A percentile compares a stretch with the other conserved stretches of the same genome.
Evolutionary conservation across 2,888 invertebrate species (phyloP).

Genomic region (Eledona agricola): DNA sequence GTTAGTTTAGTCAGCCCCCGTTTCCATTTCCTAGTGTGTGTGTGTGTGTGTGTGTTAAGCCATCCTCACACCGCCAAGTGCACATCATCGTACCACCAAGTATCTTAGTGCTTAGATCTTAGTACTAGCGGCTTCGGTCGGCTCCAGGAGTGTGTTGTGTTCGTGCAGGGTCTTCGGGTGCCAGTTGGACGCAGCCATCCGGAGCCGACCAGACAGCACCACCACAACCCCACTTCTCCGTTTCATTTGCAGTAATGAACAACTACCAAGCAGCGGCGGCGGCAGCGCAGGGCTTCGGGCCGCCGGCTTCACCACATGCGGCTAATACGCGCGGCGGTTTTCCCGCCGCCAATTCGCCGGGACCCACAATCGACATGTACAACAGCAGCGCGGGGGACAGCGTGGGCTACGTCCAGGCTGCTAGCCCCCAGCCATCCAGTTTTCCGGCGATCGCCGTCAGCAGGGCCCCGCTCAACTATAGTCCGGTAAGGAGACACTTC

Average conservation of each 20-base stretch:
- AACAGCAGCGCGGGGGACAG: conserved; percentile 84
- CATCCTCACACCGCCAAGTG: too few relatives aligned
- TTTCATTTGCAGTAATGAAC: conserved; percentile 85
- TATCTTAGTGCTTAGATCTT: too few relatives aligned
- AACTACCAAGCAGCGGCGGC: conserved; percentile 88
- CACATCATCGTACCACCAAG: too few relatives aligned
- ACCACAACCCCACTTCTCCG: conserved; percentile 57
- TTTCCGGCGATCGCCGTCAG: conserved; percentile 94
- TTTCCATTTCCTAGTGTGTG: too few relatives aligned
- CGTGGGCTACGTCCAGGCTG: conserved; percentile 94
- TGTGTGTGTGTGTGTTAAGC: too few relatives aligned
- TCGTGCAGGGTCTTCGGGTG: conserved; percentile 56
- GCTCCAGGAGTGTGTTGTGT: conserved; percentile 55
- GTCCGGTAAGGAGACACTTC: conserved; percentile 80
- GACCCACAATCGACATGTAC: conserved; percentile 93
- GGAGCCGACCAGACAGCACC: conserved; percentile 57
- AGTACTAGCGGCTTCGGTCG: conserved; percentile 50
- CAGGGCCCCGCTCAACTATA: conserved; percentile 92
- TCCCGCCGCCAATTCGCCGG: conserved; percentile 91
- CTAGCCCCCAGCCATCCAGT: conserved; percentile 95
- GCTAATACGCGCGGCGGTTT: conserved; percentile 75
- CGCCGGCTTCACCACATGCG: conserved; percentile 85
- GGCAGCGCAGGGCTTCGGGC: conserved; percentile 82
- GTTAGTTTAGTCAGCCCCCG: conserved; percentile 19
- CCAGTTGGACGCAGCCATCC: conserved; percentile 53